Base-by-base conservation (phyloP, 2,113 vertebrate species). In the Condylura cristata region DNA sequence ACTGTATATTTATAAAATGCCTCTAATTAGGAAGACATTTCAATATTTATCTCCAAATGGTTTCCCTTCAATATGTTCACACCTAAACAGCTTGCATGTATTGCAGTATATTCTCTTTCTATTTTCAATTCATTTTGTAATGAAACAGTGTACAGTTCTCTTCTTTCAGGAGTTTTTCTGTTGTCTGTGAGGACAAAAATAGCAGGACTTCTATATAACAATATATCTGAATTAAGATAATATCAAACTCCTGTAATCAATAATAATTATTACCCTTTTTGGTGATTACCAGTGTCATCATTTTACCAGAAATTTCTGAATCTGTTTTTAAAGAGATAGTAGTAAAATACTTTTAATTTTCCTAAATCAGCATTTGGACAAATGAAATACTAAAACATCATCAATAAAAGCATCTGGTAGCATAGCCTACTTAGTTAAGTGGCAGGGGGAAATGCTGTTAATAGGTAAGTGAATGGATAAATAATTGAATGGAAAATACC, bases 121-220 rank as follows among this genome's bases (percentile, higher is more conserved):
- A 90, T 94, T 51, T 34, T 48, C 26, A 80, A 65, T 66, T 71
- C 30, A 65, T n/a, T 93, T 88, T 95, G 3, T 30, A 85, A 46
- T 9, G 0, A 56, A 88, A 93, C 24, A 34, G 32, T 30, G 26
- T 6, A 12, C 28, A 61, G 26, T 74, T 70, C 7, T 10, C 70
- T 44, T 78, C 3, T 74, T 91, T 65, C 34, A 8, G 87, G 32
- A 58, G 4, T 60, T 87, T 86, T 92, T 70, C 53, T 91, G 1
- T 44, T 68, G 18, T 2, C 39, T 34, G 1, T 58, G 3, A 75
- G 94, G 12, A 84, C 0, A 56, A 17, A 28, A 72, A 86, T 92
- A 5, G 26, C 0, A 41, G 1, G 9, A 1, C 1, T 2, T 88
- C 8, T 71, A 0, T 86, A 78, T 44, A 85, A 26, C 0, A 82